Evolutionary conservation across 1,140 invertebrate species (phyloP).

Genomic region (Drosophila baimaii): DNA sequence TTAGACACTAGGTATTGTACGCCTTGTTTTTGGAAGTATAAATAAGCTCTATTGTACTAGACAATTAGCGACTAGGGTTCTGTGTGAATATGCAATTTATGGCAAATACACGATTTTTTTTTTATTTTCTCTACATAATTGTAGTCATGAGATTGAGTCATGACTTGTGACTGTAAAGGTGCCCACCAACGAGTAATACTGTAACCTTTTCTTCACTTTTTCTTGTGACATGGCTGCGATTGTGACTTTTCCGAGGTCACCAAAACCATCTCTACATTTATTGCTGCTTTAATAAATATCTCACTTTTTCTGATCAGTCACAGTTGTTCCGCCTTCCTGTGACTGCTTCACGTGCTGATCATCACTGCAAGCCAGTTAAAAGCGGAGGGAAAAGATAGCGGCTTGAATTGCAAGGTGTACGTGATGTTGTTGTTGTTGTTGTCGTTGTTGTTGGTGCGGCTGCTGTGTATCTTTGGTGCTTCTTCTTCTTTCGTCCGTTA

Average conservation of each 20-base stretch:
- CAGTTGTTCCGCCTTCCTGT: slow-evolving; percentile 23
- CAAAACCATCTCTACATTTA: neutral
- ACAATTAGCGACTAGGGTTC: neutral
- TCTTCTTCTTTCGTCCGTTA: slow-evolving; percentile 77
- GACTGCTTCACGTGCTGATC: slow-evolving; percentile 31
- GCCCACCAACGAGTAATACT: neutral
- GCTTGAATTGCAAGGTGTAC: slow-evolving; percentile 82
- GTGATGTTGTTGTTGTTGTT: slow-evolving; percentile 51
- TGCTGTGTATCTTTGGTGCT: slow-evolving; percentile 78
- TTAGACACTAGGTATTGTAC: no score
- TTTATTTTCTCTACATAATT: neutral
- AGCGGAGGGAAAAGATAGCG: slow-evolving; percentile 71
- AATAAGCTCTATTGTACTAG: no score
- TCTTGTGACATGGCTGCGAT: neutral
- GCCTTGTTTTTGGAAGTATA: no score
- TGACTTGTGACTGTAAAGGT: neutral
- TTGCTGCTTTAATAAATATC: no score
- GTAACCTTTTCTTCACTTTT: neutral
- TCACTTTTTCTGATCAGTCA: neutral
- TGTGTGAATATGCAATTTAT: neutral
- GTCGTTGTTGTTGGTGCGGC: slow-evolving; percentile 37
- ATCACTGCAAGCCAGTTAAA: slow-evolving; percentile 37
- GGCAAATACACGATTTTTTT: neutral
- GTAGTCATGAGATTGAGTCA: slow-evolving; percentile 4
- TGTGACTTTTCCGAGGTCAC: slow-evolving; percentile 2